phyloP scores from a whole-genome alignment of 2,888 invertebrate species.

The Pammene aurita region DNA sequence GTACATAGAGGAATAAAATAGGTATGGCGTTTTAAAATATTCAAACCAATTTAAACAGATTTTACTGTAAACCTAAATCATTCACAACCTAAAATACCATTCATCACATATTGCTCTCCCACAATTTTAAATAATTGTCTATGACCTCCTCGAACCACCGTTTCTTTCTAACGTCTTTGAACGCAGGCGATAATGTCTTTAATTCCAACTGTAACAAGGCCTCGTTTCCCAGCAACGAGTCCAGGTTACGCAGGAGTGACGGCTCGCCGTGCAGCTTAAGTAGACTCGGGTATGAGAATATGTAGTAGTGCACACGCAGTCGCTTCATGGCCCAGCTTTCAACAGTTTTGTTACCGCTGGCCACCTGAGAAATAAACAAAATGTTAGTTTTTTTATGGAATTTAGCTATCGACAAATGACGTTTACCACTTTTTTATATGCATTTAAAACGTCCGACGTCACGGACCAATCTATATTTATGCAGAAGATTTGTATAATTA shows the following conservation, averaged over 20 bases:
- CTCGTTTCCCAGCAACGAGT: slow-evolving; percentile 90
- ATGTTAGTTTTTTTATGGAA: not conserved
- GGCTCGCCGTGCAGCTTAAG: slow-evolving; percentile 92
- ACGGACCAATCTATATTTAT: too few species aligned
- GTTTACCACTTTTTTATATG: too few species aligned
- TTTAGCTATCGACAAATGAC: not conserved
- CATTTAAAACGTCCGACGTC: too few species aligned
- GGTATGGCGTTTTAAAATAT: not conserved
- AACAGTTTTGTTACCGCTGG: slow-evolving; percentile 90
- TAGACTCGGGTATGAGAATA: slow-evolving; percentile 91
- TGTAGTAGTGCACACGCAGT: slow-evolving; percentile 89
- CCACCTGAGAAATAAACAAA: slow-evolving; percentile 73
- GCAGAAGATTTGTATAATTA: too few species aligned
- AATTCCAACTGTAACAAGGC: slow-evolving; percentile 92
- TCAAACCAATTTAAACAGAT: slow-evolving; percentile 19
- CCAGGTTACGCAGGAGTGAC: slow-evolving; percentile 86
- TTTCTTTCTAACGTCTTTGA: slow-evolving; percentile 88
- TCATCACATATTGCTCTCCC: slow-evolving; percentile 93
- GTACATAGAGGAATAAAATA: not conserved
- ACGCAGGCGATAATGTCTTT: slow-evolving; percentile 90
- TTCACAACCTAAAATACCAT: slow-evolving; percentile 40
- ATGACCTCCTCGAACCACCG: slow-evolving; percentile 94
- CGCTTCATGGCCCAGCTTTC: slow-evolving; percentile 89
- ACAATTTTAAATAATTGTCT: slow-evolving; percentile 94
- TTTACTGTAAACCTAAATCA: slow-evolving; percentile 18